A percentile compares a stretch with the other conserved stretches of the same genome.
These are phyloP conservation scores for Helarctos malayanus DNA, from an alignment of 2,797 vertebrate species.

Conservation along the genomic window DNA sequence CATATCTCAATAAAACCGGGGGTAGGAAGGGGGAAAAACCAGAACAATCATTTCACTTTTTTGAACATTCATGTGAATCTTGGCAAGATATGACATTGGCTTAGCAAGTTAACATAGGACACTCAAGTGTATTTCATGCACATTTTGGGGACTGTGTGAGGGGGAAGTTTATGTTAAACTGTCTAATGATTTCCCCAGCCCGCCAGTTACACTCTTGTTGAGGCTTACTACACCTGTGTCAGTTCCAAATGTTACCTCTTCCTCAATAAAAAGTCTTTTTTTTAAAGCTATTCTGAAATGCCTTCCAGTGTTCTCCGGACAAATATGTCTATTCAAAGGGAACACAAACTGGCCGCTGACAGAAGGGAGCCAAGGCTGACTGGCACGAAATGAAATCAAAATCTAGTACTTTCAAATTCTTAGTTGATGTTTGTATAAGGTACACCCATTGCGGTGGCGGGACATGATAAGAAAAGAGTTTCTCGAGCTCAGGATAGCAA, in stretches of 20 bases:
- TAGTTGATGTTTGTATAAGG: not conserved
- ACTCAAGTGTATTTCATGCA: not conserved
- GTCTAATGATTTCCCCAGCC: not conserved
- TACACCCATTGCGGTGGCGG: not conserved
- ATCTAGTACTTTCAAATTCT: not conserved
- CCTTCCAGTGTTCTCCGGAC: not conserved
- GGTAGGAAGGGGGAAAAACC: not conserved
- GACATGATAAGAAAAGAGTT: not conserved
- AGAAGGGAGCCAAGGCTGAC: not conserved
- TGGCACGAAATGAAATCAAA: not conserved
- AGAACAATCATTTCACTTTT: not conserved
- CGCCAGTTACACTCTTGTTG: not conserved
- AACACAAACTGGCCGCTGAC: not conserved
- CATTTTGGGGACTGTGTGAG: not conserved
- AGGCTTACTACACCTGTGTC: not conserved
- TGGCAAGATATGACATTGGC: not conserved
- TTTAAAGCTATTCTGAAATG: conserved; percentile 22
- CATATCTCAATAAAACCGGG: not conserved
- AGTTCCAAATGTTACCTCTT: conserved; percentile 11
- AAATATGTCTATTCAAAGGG: not conserved
- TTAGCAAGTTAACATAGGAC: not conserved
- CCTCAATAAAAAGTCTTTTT: conserved; percentile 14
- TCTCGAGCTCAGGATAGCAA: conserved; percentile 22
- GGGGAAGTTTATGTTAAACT: conserved; percentile 5
- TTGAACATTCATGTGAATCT: not conserved